Evolutionary conservation across 2,797 vertebrate species (phyloP), one percentile per base, ranked within the genome.

Genomic region (Cacajao melanocephalus): DNA sequence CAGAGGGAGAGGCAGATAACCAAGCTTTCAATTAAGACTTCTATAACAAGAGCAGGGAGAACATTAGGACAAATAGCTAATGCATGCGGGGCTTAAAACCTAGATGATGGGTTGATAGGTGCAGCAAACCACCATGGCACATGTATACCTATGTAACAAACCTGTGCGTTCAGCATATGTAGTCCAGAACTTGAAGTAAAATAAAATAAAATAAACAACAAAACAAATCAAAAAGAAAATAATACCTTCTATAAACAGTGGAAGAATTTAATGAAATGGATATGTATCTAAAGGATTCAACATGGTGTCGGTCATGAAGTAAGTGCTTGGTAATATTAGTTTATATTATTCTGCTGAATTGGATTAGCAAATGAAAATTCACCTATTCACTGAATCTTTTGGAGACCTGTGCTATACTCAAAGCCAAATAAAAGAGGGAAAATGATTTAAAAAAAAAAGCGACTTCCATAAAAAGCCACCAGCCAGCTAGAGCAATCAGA

Each of bases 1-100:
- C 6, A 2, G 33, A 14, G 0, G 9, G 61, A 55, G 78, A 36
- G 0, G 2, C 1, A 12, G n/a, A 41, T 17, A 44, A 1, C 28
- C 20, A 4, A 1, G 2, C 67, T 58, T 72, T 70, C 3, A 48
- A 57, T 8, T 15, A 46, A 24, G 28, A 26, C 64, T 70, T 79
- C 64, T n/a, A 19, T 67, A 67, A n/a, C 17, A 67, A 67, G 33
- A 33, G 33, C 7, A 67, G 64, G 33, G 64, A n/a, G 64, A n/a
- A 8, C 64, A n/a, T 67, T 67, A 67, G 33, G 64, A 67, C 64
- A n/a, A 67, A 67, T 19, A 67, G 0, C 33, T n/a, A 67, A 67
- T n/a, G 4, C 64, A 67, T 4, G 33, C 4, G 7, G 33, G 15
- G 64, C 15, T n/a, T 67, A 19, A 67, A n/a, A 67, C 33, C 64